Percentiles rank a stretch among this genome's conserved stretches.
Conservation (phyloP, 2,888 invertebrate genomes). For the Aradus depressus region DNA sequence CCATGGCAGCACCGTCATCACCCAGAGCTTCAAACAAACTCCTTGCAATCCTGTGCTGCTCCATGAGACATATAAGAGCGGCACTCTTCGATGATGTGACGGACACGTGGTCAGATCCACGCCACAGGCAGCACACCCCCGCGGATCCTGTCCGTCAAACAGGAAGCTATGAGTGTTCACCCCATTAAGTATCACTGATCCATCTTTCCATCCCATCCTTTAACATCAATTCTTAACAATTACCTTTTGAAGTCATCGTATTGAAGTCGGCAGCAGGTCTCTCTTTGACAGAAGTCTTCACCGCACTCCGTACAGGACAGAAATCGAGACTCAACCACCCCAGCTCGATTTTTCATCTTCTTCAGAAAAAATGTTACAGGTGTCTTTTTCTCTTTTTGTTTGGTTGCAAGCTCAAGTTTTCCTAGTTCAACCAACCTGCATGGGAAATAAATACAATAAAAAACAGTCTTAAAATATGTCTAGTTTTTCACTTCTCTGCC, state of each 20-base stretch:
- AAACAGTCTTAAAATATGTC: neutral
- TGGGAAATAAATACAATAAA: neutral
- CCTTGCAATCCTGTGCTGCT: no score
- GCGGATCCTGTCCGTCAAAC: no score
- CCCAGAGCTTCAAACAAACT: no score
- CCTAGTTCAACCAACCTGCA: conserved; percentile 65
- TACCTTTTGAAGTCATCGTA: conserved; percentile 39
- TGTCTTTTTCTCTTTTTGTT: conserved; percentile 56
- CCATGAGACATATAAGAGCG: no score
- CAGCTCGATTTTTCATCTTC: conserved; percentile 68
- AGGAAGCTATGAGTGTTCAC: no score
- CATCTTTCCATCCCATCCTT: neutral
- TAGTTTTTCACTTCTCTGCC: no score
- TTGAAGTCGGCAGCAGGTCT: conserved; percentile 43
- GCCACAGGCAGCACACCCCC: no score
- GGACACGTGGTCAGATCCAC: no score
- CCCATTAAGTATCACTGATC: no score
- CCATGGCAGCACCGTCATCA: no score
- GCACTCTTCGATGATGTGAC: no score
- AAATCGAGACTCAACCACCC: conserved; percentile 65
- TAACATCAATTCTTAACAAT: neutral
- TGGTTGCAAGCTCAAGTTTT: conserved; percentile 62
- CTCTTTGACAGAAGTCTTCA: conserved; percentile 74
- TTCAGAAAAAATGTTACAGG: conserved; percentile 52
- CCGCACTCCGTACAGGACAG: conserved; percentile 68